A percentile compares a stretch with the other conserved stretches of the same genome.
These are phyloP conservation scores for Elgaria multicarinata DNA, from an alignment of 2,113 vertebrate genomes.

Conservation along the genomic window DNA sequence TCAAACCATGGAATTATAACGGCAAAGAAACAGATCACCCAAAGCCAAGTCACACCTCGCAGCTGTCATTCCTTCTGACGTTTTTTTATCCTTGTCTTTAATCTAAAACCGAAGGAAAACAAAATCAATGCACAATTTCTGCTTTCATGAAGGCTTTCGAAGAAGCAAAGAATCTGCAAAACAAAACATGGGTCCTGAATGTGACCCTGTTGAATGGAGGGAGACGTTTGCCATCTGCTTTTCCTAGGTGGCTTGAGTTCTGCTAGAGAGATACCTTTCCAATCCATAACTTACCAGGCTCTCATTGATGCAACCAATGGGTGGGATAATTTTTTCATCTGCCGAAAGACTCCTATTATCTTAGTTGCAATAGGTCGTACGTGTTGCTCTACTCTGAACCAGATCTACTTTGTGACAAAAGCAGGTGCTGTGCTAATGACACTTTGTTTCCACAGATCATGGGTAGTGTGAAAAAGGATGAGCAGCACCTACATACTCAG, in stretches of 20 bases:
- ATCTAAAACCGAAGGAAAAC: slow-evolving; percentile 74
- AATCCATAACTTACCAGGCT: not conserved
- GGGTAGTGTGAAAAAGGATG: not conserved
- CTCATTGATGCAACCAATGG: not conserved
- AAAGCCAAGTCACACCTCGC: slow-evolving; percentile 80
- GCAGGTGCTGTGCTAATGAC: not conserved
- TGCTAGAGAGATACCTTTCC: not conserved
- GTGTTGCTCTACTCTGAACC: not conserved
- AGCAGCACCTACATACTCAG: not conserved
- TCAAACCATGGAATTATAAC: not conserved
- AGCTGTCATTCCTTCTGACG: slow-evolving; percentile 79
- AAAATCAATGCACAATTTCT: slow-evolving; percentile 44
- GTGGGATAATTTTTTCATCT: not conserved
- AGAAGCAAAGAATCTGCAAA: slow-evolving; percentile 1
- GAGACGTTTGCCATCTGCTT: slow-evolving; percentile 3
- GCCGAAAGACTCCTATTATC: not conserved
- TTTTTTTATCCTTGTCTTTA: slow-evolving; percentile 81
- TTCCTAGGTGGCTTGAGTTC: slow-evolving; percentile 4
- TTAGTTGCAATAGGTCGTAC: not conserved
- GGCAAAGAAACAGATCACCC: not conserved
- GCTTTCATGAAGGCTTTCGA: slow-evolving; percentile 38
- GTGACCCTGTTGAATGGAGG: not conserved
- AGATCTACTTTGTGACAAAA: not conserved
- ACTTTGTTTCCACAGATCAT: not conserved
- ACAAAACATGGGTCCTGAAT: slow-evolving; percentile 11